Conservation (phyloP, 2,797 vertebrate species). For the Numenius phaeopus region DNA sequence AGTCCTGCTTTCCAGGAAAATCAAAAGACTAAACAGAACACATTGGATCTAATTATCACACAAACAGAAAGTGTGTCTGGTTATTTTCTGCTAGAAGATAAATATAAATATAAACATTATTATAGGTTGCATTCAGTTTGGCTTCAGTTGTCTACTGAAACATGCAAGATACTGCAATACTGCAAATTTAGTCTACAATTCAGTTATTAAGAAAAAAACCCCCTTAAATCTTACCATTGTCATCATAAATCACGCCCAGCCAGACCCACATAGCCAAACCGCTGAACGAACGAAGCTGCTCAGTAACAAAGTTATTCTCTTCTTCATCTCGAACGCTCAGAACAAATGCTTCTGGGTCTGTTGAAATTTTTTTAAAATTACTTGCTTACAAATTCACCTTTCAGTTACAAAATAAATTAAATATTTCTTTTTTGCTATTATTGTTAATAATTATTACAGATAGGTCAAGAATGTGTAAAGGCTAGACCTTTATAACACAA, state of each 20-base stretch:
- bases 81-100: neutral
- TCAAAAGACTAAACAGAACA: slow-evolving; percentile 10
- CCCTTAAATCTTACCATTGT: slow-evolving; percentile 78
- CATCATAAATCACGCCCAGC: slow-evolving; percentile 86
- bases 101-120: neutral
- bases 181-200: neutral
- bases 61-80: neutral
- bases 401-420: neutral
- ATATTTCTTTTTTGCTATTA: neutral
- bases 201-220: neutral
- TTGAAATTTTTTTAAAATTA: slow-evolving; percentile 13
- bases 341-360: slow-evolving; percentile 86
- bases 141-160: neutral
- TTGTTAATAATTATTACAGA: neutral
- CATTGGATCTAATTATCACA: neutral
- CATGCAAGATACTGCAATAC: neutral
- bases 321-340: slow-evolving; percentile 87
- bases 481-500: neutral
- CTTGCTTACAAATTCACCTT: neutral
- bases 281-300: slow-evolving; percentile 85
- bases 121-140: neutral
- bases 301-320: slow-evolving; percentile 89
- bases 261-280: slow-evolving; percentile 89
- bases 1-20: slow-evolving; percentile 17
- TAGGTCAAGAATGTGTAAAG: neutral